Evolutionary conservation across 2,797 vertebrate genomes (phyloP), one percentile per base, ranked within the genome.

Genomic region (Parauchenoglanis ngamensis): DNA sequence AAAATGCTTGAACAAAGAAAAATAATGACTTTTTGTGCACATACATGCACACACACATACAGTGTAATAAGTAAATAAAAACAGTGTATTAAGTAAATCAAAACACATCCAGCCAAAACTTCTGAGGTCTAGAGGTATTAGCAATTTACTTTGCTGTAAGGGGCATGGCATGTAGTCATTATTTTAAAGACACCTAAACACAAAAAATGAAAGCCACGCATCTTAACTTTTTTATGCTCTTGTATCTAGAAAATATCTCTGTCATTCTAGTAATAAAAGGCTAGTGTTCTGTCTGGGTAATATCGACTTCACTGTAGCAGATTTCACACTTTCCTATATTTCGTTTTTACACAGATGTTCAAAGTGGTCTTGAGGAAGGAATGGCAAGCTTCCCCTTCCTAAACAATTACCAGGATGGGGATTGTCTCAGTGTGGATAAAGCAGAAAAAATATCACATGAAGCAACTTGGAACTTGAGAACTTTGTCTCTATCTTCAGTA

Each of bases 21-120:
- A 57, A 79, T 23, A 76, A 13, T 56, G 0, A 81, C 10, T 52
- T 61, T 63, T 15, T n/a, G 2, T 23, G 15, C 77, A 1, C 54
- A 2, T 52, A 35, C 28, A 78, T 52, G 35, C 76, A 31, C 10
- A 35, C 31, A 83, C 72, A 84, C 75, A 56, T 68, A 52, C 83
- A 89, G 1, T 17, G 73, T 56, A 57, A 57, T 35, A 35, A 79
- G 54, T 87, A 92, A 85, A 88, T 90, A 52, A 93, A 88, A 72
- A 31, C 15, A 40, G 1, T 6, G 31, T 79, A 79, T 12, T 78
- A 23, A 59, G 13, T 88, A 92, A 85, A 89, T 89, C 21, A 93
- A 89, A 79, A 88, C 86, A 87, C 76, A 52, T 35, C 77, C 87
- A 63, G 88, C 31, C 59, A 40, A 76, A 56, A 49, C 3, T 0